Conservation (phyloP, 1,140 invertebrate species). For the Diorhabda elongata region DNA sequence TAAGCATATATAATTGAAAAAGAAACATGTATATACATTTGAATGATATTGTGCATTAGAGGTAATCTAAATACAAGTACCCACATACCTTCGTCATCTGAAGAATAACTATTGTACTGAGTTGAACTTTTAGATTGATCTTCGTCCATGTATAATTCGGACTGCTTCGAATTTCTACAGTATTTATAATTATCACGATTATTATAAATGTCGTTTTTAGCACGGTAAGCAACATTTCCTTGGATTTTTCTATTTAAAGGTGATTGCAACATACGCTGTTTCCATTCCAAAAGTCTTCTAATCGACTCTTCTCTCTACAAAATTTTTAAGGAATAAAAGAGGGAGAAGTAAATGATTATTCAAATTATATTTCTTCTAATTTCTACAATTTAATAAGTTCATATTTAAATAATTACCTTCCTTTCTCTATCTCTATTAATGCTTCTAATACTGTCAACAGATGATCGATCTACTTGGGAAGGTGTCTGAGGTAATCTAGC, state of each 20-base stretch:
- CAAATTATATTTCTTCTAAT: background rate
- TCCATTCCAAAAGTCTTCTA: conserved; percentile 87
- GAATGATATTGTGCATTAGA: no score
- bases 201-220: conserved; percentile 33
- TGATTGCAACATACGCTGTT: conserved; percentile 86
- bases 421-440: conserved; percentile 60
- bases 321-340: background rate
- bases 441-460: conserved; percentile 30
- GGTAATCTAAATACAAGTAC: background rate
- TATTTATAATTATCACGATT: conserved; percentile 43
- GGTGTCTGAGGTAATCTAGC: conserved; percentile 65
- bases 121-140: conserved; percentile 29
- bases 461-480: conserved; percentile 37
- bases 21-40: no score
- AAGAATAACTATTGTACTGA: conserved; percentile 77
- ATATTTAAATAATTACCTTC: conserved; percentile 50
- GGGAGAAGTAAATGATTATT: background rate
- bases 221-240: conserved; percentile 43
- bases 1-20: no score
- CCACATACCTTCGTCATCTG: conserved; percentile 76
- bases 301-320: conserved; percentile 77
- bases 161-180: conserved; percentile 22
- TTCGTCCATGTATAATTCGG: conserved; percentile 29
- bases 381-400: no score
- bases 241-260: conserved; percentile 72